Evolutionary conservation across 2,888 invertebrate genomes (phyloP).

Genomic region (Clitarchus hookeri): DNA sequence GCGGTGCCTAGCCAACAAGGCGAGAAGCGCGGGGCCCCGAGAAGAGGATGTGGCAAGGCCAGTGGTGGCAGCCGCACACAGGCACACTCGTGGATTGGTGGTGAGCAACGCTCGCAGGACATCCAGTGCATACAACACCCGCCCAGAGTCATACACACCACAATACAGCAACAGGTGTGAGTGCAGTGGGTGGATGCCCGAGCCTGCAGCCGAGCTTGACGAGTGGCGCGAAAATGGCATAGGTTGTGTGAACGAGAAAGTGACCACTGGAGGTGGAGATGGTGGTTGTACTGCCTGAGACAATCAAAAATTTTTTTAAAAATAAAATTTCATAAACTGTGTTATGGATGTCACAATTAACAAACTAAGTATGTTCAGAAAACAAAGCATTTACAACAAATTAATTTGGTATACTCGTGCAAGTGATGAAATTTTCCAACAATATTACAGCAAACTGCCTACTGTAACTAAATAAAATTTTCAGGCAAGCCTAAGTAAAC

Average conservation of each 20-base stretch:
- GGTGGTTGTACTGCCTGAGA: background rate
- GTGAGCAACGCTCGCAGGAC: conserved; percentile 73
- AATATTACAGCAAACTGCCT: too few species aligned
- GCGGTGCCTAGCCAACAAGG: conserved; percentile 72
- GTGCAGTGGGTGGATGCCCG: conserved; percentile 72
- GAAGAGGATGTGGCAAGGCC: conserved; percentile 63
- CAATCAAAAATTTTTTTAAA: background rate
- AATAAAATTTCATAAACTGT: too few species aligned
- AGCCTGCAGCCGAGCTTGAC: background rate
- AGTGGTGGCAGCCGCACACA: conserved; percentile 77
- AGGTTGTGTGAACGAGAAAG: background rate
- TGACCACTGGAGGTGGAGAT: background rate
- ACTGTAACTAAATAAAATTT: too few species aligned
- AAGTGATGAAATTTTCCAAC: too few species aligned
- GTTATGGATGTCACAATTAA: too few species aligned
- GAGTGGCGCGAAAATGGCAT: background rate
- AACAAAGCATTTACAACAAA: too few species aligned
- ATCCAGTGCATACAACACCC: conserved; percentile 73
- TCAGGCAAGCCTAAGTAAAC: too few species aligned
- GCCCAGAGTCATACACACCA: conserved; percentile 75
- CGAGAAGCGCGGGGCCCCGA: conserved; percentile 60
- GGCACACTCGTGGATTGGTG: conserved; percentile 72
- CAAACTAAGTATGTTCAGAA: too few species aligned
- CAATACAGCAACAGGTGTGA: conserved; percentile 83
- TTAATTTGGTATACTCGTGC: too few species aligned